These are phyloP conservation scores for Scaptomyza pallida DNA, from an alignment of 1,140 invertebrate species.

Conservation along the genomic window DNA sequence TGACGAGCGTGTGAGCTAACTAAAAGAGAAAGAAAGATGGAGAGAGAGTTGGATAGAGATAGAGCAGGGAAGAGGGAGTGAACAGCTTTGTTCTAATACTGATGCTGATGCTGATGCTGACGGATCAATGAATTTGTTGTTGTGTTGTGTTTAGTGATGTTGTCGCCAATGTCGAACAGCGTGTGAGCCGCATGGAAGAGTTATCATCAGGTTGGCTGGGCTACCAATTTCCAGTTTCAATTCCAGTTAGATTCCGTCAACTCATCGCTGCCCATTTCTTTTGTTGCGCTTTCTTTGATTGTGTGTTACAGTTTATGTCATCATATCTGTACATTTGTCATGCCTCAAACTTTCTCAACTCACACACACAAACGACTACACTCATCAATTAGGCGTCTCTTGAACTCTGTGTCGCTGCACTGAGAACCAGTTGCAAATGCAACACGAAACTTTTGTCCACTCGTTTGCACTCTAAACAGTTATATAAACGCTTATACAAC, in stretches of 20 bases:
- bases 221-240: slow-evolving; percentile 26
- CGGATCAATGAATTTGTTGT: slow-evolving; percentile 19
- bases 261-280: slow-evolving; percentile 47
- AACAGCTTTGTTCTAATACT: slow-evolving; percentile 14
- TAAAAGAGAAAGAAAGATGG: neutral
- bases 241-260: slow-evolving; percentile 62
- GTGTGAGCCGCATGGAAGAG: slow-evolving; percentile 19
- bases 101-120: slow-evolving; percentile 11
- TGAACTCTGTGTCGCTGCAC: slow-evolving; percentile 44
- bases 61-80: neutral
- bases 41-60: neutral
- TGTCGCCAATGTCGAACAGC: slow-evolving; percentile 3
- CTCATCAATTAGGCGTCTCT: slow-evolving; percentile 67
- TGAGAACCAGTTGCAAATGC: slow-evolving; percentile 56
- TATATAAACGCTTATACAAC: slow-evolving; percentile 77
- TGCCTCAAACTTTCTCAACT: slow-evolving; percentile 52
- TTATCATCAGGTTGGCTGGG: slow-evolving; percentile 2
- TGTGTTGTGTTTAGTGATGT: neutral
- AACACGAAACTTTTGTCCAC: slow-evolving; percentile 13
- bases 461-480: slow-evolving; percentile 56
- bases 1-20: slow-evolving; percentile 45
- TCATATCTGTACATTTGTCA: slow-evolving; percentile 72
- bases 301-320: slow-evolving; percentile 80
- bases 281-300: slow-evolving; percentile 74
- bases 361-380: slow-evolving; percentile 20